Conservation (phyloP, 2,888 invertebrate species). For the Chorisops tibialis region DNA sequence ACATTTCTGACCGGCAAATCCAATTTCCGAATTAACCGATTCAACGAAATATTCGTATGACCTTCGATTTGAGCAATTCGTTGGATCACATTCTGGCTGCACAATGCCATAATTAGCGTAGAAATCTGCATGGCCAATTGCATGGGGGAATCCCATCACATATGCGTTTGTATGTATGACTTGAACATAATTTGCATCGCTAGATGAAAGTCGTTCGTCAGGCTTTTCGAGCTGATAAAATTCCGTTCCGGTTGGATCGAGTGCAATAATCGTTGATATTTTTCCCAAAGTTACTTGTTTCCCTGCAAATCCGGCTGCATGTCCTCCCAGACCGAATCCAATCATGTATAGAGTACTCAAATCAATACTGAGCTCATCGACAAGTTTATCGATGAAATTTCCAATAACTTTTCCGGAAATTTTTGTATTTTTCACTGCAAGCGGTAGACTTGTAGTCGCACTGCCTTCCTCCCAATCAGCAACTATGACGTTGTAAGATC, state of each 20-base stretch:
- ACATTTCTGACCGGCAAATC: not conserved
- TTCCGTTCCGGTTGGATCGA: conserved; percentile 40
- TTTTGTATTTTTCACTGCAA: too few species aligned
- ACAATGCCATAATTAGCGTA: conserved; percentile 56
- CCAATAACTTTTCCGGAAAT: too few species aligned
- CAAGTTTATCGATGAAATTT: too few species aligned
- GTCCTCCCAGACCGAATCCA: conserved; percentile 60
- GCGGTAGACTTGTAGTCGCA: too few species aligned
- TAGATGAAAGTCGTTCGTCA: conserved; percentile 37
- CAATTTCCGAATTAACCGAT: conserved; percentile 37
- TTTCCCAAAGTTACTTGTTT: conserved; percentile 56
- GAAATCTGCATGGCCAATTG: conserved; percentile 53
- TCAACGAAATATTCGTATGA: conserved; percentile 38
- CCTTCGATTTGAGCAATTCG: not conserved
- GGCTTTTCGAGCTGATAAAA: conserved; percentile 38
- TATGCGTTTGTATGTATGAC: conserved; percentile 46
- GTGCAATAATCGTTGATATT: conserved; percentile 54
- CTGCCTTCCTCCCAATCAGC: too few species aligned
- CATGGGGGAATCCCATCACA: conserved; percentile 41
- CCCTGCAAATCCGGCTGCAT: conserved; percentile 58
- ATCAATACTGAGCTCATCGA: conserved; percentile 45
- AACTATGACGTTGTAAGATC: too few species aligned
- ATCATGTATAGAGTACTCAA: conserved; percentile 54
- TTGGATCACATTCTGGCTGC: conserved; percentile 47
- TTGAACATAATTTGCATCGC: conserved; percentile 46